A percentile compares a stretch with the other conserved stretches of the same genome.
Evolutionary conservation across 2,113 vertebrate genomes (phyloP).

Genomic region (Hipposideros armiger): DNA sequence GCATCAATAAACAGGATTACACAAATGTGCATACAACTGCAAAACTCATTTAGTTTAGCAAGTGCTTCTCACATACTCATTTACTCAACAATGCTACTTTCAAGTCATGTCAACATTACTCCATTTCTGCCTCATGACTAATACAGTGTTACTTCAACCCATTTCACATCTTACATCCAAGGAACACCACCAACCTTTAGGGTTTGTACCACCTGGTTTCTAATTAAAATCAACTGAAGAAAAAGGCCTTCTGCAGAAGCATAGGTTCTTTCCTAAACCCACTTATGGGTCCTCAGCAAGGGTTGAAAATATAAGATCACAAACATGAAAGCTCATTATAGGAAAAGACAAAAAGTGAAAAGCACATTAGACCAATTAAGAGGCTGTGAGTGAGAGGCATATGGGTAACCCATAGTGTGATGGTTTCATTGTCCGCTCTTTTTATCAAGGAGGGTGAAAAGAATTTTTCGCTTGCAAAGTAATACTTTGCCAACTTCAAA

Average conservation of each 20-base stretch:
- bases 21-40: conserved; percentile 85
- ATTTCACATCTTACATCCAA: conserved; percentile 81
- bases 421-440: conserved; percentile 14
- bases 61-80: conserved; percentile 87
- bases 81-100: conserved; percentile 88
- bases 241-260: conserved; percentile 58
- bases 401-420: not conserved
- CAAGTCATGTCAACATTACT: conserved; percentile 87
- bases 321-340: not conserved
- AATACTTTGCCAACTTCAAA: not conserved
- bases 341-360: not conserved
- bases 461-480: conserved; percentile 22
- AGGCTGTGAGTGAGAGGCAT: conserved; percentile 25
- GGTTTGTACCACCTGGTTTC: conserved; percentile 84
- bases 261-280: conserved; percentile 24
- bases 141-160: conserved; percentile 87
- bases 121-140: conserved; percentile 87
- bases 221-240: conserved; percentile 81
- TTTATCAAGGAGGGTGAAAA: conserved; percentile 25
- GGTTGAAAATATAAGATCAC: conserved; percentile 28
- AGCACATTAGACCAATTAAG: conserved; percentile 28
- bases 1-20: conserved; percentile 87
- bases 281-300: not conserved
- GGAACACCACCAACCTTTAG: conserved; percentile 78
- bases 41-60: conserved; percentile 87